A percentile compares a stretch with the other conserved stretches of the same genome.
Evolutionary conservation across 2,888 invertebrate genomes (phyloP).

Genomic region (Trachelus tabidus): DNA sequence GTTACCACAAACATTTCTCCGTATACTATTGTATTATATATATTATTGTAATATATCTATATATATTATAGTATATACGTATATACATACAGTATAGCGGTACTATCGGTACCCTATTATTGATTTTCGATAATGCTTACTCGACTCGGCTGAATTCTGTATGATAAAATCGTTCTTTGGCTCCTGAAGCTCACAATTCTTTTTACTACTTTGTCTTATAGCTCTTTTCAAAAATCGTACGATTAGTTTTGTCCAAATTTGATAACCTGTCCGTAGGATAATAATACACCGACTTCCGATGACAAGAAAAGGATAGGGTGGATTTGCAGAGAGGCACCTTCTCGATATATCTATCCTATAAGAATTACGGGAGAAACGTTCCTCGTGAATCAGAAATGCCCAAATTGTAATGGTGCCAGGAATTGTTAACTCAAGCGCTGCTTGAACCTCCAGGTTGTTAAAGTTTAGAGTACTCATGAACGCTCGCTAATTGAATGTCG

Average conservation of each 20-base stretch:
- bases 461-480: constrained; percentile 36
- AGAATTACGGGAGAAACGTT: background rate
- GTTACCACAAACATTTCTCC: no score
- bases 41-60: background rate
- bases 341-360: background rate
- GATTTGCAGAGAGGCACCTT: background rate
- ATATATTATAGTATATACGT: background rate
- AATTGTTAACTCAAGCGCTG: background rate
- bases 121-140: constrained; percentile 37
- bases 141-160: constrained; percentile 21
- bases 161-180: background rate
- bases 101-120: constrained; percentile 17
- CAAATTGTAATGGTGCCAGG: background rate
- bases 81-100: background rate
- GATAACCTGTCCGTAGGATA: no score
- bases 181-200: background rate
- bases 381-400: background rate
- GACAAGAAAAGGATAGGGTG: background rate
- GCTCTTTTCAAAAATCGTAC: background rate
- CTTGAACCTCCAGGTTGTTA: constrained; percentile 36
- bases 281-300: no score
- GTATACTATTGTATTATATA: background rate
- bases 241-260: no score
- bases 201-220: background rate
- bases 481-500: constrained; percentile 36